phyloP scores from a whole-genome alignment of 1,140 invertebrate species.

The Palaemon carinicauda region DNA sequence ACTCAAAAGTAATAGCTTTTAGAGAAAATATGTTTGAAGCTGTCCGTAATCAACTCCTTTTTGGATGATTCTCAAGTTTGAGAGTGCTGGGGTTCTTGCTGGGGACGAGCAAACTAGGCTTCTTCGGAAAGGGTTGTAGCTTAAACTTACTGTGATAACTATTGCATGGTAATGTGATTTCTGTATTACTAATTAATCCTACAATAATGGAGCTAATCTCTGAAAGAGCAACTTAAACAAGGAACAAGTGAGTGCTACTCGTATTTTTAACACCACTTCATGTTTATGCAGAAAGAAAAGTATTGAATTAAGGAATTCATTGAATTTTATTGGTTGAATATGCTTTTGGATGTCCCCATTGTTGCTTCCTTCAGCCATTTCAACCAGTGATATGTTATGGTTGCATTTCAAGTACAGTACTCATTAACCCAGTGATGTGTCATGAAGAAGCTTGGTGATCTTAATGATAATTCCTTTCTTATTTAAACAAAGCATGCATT shows the following conservation, averaged over 20 bases:
- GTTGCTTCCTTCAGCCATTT: slow-evolving; percentile 24
- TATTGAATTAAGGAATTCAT: not conserved
- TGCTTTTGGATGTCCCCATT: not conserved
- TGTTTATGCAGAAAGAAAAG: not conserved
- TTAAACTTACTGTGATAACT: slow-evolving; percentile 54
- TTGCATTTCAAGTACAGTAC: slow-evolving; percentile 19
- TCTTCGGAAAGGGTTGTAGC: slow-evolving; percentile 54
- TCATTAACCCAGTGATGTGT: slow-evolving; percentile 13
- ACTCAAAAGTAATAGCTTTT: too few relatives aligned
- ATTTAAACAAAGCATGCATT: slow-evolving; percentile 11
- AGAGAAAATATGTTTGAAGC: too few relatives aligned
- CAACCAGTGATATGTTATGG: slow-evolving; percentile 28
- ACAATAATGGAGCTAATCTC: slow-evolving; percentile 48
- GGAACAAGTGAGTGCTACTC: slow-evolving; percentile 23
- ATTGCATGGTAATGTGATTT: slow-evolving; percentile 55
- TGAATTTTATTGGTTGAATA: slow-evolving; percentile 16
- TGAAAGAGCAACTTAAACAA: slow-evolving; percentile 34
- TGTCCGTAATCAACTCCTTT: not conserved
- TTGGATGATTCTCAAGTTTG: not conserved
- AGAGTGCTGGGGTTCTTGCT: slow-evolving; percentile 41
- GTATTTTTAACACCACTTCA: slow-evolving; percentile 4
- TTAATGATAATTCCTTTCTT: not conserved
- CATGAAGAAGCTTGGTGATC: slow-evolving; percentile 35
- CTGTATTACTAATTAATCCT: slow-evolving; percentile 53
- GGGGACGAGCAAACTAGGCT: slow-evolving; percentile 52